Evolutionary conservation across 2,888 invertebrate species (phyloP).

Genomic region (Ichneumon xanthorius): DNA sequence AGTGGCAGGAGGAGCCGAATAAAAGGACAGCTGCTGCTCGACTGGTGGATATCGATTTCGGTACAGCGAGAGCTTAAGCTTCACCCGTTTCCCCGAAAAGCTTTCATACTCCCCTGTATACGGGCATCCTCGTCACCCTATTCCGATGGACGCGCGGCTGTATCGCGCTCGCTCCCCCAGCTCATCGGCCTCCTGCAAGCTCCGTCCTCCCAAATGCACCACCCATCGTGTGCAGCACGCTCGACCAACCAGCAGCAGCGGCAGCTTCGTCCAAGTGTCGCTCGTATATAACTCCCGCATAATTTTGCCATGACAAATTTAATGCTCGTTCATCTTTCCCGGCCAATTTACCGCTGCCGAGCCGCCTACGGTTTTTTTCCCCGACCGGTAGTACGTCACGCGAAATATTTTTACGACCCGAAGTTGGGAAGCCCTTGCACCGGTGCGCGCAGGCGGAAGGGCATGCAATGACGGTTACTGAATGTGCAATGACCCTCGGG

Average conservation of each 20-base stretch:
- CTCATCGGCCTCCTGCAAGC: not conserved
- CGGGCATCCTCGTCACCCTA: conserved; percentile 27
- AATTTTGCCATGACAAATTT: conserved; percentile 68
- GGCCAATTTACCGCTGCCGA: conserved; percentile 62
- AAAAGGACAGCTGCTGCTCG: conserved; percentile 72
- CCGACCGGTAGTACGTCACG: conserved; percentile 33
- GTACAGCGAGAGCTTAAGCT: conserved; percentile 58
- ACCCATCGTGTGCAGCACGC: conserved; percentile 39
- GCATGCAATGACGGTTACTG: conserved; percentile 39
- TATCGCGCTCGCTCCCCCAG: conserved; percentile 18
- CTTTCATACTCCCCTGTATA: conserved; percentile 24
- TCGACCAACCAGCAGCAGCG: conserved; percentile 27
- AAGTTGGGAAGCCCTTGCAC: conserved; percentile 17
- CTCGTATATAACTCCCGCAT: conserved; percentile 66
- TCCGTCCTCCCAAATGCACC: conserved; percentile 36
- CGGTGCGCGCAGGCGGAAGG: not conserved
- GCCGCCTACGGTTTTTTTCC: conserved; percentile 11
- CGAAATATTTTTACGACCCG: conserved; percentile 67
- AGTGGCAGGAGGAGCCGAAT: conserved; percentile 69
- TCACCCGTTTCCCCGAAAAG: conserved; percentile 41
- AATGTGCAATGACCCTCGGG: conserved; percentile 10
- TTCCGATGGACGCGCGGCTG: conserved; percentile 29
- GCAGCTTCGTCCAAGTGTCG: conserved; percentile 52
- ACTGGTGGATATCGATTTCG: conserved; percentile 77
- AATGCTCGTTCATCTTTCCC: conserved; percentile 67